Conservation (phyloP, 2,113 vertebrate species). For the Psittacus erithacus region DNA sequence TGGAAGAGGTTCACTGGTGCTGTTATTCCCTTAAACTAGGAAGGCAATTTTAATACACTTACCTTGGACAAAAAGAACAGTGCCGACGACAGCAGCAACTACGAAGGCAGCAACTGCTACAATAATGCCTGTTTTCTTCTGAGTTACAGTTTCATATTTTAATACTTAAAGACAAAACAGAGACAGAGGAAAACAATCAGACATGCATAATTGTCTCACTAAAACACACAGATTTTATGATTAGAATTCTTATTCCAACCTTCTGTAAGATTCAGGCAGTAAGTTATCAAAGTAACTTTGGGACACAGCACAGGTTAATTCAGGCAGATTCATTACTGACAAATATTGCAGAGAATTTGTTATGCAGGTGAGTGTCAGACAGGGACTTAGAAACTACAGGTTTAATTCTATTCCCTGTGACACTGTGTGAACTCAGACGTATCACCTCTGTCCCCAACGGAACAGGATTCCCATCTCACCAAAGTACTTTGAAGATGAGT, state of each 20-base stretch:
- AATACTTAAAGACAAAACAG: conserved; percentile 62
- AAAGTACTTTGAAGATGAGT: neutral
- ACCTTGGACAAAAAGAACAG: conserved; percentile 72
- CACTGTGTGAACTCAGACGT: neutral
- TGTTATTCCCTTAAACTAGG: neutral
- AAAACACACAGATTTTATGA: neutral
- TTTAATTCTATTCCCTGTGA: neutral
- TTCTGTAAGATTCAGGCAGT: neutral
- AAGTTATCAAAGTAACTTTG: neutral
- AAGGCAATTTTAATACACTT: conserved; percentile 1
- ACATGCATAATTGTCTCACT: neutral
- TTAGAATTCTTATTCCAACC: neutral
- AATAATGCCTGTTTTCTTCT: conserved; percentile 48
- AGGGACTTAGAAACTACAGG: neutral
- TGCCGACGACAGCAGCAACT: conserved; percentile 42
- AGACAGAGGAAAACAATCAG: conserved; percentile 25
- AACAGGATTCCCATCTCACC: neutral
- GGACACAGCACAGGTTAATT: neutral
- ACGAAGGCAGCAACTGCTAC: conserved; percentile 28
- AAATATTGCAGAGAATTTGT: neutral
- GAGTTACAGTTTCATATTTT: conserved; percentile 54
- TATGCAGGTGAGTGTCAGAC: neutral
- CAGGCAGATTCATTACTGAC: neutral
- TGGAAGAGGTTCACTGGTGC: neutral
- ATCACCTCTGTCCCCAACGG: neutral